Conservation (phyloP, 2,888 invertebrate genomes). For the Tethea ocularis region DNA sequence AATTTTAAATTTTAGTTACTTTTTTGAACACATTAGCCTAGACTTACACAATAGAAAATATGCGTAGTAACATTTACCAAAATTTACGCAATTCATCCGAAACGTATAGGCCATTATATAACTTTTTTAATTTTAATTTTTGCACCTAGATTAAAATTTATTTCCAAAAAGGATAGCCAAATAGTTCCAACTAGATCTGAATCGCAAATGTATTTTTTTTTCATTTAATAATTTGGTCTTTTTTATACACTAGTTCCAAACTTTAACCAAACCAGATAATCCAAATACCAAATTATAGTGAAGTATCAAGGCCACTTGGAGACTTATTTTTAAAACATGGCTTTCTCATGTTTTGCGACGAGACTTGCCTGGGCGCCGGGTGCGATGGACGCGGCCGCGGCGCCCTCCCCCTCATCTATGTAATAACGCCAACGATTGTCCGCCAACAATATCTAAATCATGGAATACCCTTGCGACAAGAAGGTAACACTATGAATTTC, state of each 20-base stretch:
- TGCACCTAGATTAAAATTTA: slow-evolving; percentile 74
- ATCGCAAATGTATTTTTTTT: slow-evolving; percentile 64
- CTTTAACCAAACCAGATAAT: slow-evolving; percentile 77
- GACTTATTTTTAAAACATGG: slow-evolving; percentile 75
- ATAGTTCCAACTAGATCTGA: slow-evolving; percentile 79
- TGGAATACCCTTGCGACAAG: slow-evolving; percentile 82
- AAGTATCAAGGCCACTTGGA: slow-evolving; percentile 84
- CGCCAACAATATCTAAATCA: slow-evolving; percentile 74
- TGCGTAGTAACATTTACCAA: slow-evolving; percentile 84
- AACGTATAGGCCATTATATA: slow-evolving; percentile 81
- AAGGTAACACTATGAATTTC: slow-evolving; percentile 68
- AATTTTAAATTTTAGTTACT: slow-evolving; percentile 80
- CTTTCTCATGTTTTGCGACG: slow-evolving; percentile 69
- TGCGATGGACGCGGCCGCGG: slow-evolving; percentile 25
- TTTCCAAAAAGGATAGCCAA: slow-evolving; percentile 82
- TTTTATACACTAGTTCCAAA: slow-evolving; percentile 81
- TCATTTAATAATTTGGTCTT: slow-evolving; percentile 78
- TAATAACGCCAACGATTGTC: slow-evolving; percentile 67
- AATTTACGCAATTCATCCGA: slow-evolving; percentile 80
- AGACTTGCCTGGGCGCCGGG: slow-evolving; percentile 51
- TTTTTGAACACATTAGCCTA: slow-evolving; percentile 91
- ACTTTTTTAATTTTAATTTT: slow-evolving; percentile 58
- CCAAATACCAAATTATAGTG: slow-evolving; percentile 78
- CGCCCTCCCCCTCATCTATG: slow-evolving; percentile 46
- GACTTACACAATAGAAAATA: slow-evolving; percentile 85